Evolutionary conservation across 2,797 vertebrate species (phyloP), one percentile per base, ranked within the genome.

Genomic region (Chloroceryle inda): DNA sequence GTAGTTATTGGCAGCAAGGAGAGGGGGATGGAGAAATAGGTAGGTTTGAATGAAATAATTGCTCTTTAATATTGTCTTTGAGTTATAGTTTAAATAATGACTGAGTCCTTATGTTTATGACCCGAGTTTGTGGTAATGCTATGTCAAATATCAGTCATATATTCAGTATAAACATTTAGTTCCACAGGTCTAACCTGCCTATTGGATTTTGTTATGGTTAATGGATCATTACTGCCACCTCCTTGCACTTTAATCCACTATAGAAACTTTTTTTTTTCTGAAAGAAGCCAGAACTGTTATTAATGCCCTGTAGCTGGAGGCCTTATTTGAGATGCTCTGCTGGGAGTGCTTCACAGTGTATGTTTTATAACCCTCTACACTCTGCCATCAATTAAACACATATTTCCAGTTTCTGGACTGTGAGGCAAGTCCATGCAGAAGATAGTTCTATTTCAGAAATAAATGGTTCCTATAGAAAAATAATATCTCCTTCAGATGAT

Each of bases 401-500:
- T 71, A 59, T 73, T 86, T 94, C 75, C 84, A 78, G 20, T 73
- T 78, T 79, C 55, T 44, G 44, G 13, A 80, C 63, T 74, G 19
- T 64, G 71, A 84, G 93, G 84, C 91, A 92, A 95, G 89, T 61
- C 81, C 49, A 66, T 85, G 7, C 44, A 85, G 73, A 82, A 71
- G 58, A 85, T 18, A 88, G 14, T 94, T 31, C 96, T 55, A 83
- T 83, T 62, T 37, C 59, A 82, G 61, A 87, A 93, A 93, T 49
- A 88, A 78, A 95, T 56, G 10, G 89, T 58, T 73, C 59, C 50
- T 76, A 49, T 17, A 89, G 82, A 73, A 94, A 83, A 59, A 62
- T 74, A 47, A 82, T 66, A 35, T 74, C 20, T 75, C 40, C 59
- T 49, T 45, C 49, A 76, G 74, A 31, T 68, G 42, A 61, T 66